A percentile compares a stretch with the other conserved stretches of the same genome.
Evolutionary conservation across 1,140 invertebrate genomes (phyloP).

Genomic region (Hirudo medicinalis): DNA sequence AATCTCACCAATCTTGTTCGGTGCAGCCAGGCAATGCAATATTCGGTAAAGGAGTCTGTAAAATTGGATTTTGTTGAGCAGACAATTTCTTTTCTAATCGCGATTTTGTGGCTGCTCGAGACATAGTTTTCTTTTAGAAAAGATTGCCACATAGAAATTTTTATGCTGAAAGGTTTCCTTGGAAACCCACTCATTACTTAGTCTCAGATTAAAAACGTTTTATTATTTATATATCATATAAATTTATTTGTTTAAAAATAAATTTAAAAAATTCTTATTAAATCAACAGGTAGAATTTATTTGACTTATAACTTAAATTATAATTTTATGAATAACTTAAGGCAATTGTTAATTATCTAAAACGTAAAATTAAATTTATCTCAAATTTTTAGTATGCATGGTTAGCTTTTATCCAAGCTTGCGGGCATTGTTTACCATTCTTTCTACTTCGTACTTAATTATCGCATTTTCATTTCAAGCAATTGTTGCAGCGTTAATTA

Average conservation of each 20-base stretch:
- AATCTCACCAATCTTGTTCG: background rate
- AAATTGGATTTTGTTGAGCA: too few species aligned
- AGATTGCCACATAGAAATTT: too few species aligned
- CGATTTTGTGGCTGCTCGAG: background rate
- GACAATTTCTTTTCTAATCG: background rate
- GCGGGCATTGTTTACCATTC: too few species aligned
- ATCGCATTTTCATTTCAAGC: too few species aligned
- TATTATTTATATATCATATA: background rate
- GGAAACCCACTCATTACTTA: background rate
- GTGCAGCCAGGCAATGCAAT: background rate
- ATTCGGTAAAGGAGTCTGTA: too few species aligned
- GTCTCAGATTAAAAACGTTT: background rate
- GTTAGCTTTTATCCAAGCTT: too few species aligned
- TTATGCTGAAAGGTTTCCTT: background rate
- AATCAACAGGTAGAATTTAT: background rate
- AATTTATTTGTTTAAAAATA: background rate
- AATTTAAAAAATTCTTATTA: background rate
- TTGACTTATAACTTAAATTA: background rate
- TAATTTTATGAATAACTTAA: too few species aligned
- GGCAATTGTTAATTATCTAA: too few species aligned
- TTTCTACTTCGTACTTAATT: too few species aligned
- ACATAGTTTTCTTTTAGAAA: background rate
- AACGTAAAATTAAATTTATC: too few species aligned
- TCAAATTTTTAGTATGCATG: too few species aligned
- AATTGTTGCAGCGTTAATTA: too few species aligned